phyloP scores from a whole-genome alignment of 2,113 vertebrate species.

The Gambusia holbrooki region DNA sequence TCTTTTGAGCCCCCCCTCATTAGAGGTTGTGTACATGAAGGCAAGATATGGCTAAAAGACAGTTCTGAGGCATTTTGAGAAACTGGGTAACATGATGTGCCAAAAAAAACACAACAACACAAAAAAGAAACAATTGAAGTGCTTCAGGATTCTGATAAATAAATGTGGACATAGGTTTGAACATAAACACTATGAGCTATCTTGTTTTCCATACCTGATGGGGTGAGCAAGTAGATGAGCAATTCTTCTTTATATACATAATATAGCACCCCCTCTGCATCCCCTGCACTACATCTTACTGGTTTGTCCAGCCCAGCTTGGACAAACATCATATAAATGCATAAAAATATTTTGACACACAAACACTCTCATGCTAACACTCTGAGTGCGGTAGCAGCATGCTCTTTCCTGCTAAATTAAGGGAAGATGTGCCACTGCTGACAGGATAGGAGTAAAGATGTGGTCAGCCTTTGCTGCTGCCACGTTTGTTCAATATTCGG shows the following conservation, averaged over 20 bases:
- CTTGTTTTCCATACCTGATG: constrained; percentile 77
- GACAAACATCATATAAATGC: constrained; percentile 70
- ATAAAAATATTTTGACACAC: constrained; percentile 33
- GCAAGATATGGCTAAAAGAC: constrained; percentile 69
- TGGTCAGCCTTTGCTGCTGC: constrained; percentile 18
- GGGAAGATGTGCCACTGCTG: constrained; percentile 61
- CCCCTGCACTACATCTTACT: constrained; percentile 23
- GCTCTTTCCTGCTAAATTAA: constrained; percentile 50
- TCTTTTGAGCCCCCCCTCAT: constrained; percentile 58
- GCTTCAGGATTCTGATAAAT: constrained; percentile 74
- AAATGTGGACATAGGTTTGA: constrained; percentile 57
- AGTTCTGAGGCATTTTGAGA: constrained; percentile 60
- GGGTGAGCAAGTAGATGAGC: constrained; percentile 58
- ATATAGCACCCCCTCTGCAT: constrained; percentile 37
- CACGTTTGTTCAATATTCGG: background rate
- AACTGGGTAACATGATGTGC: constrained; percentile 66
- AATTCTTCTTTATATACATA: constrained; percentile 61
- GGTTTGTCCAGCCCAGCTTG: constrained; percentile 80
- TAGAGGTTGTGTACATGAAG: constrained; percentile 48
- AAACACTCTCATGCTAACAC: constrained; percentile 22
- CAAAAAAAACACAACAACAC: constrained; percentile 47
- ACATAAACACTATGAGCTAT: constrained; percentile 59
- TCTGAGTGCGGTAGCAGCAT: constrained; percentile 64
- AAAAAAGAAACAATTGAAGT: constrained; percentile 61
- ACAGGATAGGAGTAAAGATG: constrained; percentile 1